phyloP scores from a whole-genome alignment of 2,113 vertebrate species.

The Lanius ludovicianus region DNA sequence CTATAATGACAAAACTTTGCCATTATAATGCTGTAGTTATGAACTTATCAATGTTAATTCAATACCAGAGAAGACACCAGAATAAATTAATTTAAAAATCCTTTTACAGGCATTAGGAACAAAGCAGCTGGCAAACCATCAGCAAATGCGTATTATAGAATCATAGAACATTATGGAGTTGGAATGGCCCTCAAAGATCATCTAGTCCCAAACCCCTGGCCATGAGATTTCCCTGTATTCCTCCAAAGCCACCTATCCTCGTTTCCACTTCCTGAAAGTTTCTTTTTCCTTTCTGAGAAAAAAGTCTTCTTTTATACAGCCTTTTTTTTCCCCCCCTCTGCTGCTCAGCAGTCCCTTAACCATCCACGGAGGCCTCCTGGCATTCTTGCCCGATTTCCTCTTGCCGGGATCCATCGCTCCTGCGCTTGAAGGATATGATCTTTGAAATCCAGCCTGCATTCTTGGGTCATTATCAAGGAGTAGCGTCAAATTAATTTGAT shows the following conservation, averaged over 20 bases:
- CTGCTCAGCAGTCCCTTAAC: background rate
- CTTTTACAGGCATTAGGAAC: background rate
- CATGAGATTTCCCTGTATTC: background rate
- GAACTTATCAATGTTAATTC: background rate
- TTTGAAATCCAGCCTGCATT: background rate
- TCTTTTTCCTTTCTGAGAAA: background rate
- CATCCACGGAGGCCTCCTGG: background rate
- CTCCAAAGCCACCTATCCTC: background rate
- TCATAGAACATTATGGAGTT: background rate
- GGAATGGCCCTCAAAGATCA: background rate
- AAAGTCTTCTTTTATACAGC: too few species aligned
- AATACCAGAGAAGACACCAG: background rate
- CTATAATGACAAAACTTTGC: background rate
- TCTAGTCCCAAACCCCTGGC: background rate
- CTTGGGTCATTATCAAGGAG: background rate
- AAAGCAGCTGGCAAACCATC: background rate
- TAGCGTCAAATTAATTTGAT: background rate
- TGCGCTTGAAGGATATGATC: background rate
- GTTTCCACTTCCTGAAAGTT: background rate
- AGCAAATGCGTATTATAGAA: background rate
- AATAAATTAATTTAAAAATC: background rate
- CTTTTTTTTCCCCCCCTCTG: background rate
- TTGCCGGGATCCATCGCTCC: background rate
- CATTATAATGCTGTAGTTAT: background rate
- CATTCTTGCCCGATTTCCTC: background rate